A percentile compares a stretch with the other conserved stretches of the same genome.
These are phyloP conservation scores for Syngnathus typhle DNA, from an alignment of 2,113 vertebrate species.

Conservation along the genomic window DNA sequence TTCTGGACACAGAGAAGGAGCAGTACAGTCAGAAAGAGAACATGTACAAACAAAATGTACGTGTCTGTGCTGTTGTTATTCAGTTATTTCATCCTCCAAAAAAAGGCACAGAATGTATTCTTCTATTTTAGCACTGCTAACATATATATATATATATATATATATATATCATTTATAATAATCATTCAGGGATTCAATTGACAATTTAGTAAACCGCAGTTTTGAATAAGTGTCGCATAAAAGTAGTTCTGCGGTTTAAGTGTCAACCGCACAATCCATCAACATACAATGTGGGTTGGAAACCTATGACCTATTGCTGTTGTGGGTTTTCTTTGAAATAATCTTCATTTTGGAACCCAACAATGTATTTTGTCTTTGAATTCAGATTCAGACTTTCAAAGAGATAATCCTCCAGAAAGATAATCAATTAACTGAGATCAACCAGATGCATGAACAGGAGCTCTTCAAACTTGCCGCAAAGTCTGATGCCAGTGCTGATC, in stretches of 20 bases:
- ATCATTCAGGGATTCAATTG: no score
- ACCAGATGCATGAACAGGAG: constrained; percentile 81
- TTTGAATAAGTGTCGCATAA: no score
- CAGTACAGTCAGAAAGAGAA: constrained; percentile 76
- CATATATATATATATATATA: no score
- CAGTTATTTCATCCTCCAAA: not conserved
- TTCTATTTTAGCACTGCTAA: not conserved
- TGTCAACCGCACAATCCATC: no score
- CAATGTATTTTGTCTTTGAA: not conserved
- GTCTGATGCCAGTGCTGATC: constrained; percentile 82
- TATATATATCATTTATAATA: no score
- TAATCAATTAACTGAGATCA: constrained; percentile 68
- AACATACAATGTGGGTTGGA: no score
- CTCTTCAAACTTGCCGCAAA: constrained; percentile 83
- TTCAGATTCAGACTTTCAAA: constrained; percentile 78
- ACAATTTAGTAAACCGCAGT: no score
- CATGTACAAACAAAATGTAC: constrained; percentile 78
- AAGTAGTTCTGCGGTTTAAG: no score
- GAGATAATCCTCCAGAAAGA: constrained; percentile 83
- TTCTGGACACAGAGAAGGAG: constrained; percentile 72
- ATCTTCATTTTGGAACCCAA: not conserved
- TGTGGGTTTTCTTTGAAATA: not conserved
- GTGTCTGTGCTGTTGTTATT: constrained; percentile 24
- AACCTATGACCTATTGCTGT: no score
- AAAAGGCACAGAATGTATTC: not conserved